phyloP scores from a whole-genome alignment of 2,888 invertebrate species.

The Diadegma fenestrale region DNA sequence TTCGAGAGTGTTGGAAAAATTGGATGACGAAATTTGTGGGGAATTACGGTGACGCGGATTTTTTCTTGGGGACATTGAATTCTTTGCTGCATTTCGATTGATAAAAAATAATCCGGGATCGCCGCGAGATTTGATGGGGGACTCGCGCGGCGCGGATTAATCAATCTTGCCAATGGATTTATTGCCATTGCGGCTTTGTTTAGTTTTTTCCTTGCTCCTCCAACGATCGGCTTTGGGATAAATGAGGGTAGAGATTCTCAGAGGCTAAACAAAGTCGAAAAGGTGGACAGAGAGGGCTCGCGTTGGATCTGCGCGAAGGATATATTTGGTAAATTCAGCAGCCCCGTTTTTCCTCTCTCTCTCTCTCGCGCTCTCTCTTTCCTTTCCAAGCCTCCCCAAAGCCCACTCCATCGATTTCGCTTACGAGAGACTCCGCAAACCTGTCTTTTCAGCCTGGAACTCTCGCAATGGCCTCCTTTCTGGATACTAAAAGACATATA shows the following conservation, averaged over 20 bases:
- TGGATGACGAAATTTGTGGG: too few species aligned
- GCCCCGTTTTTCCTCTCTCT: background rate
- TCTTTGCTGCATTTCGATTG: constrained; percentile 21
- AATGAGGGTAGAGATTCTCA: background rate
- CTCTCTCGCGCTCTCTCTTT: background rate
- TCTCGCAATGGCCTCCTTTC: constrained; percentile 51
- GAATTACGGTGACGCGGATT: too few species aligned
- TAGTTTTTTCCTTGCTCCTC: constrained; percentile 11
- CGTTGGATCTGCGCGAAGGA: constrained; percentile 19
- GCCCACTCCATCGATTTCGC: constrained; percentile 64
- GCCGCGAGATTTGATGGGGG: background rate
- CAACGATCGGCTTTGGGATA: constrained; percentile 1
- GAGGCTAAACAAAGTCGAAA: constrained; percentile 29
- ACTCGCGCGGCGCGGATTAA: constrained; percentile 52
- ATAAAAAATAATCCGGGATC: constrained; percentile 53
- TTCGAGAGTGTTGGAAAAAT: too few species aligned
- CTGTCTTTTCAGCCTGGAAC: constrained; percentile 36
- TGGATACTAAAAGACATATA: constrained; percentile 47
- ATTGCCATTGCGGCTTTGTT: constrained; percentile 51
- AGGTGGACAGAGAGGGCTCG: constrained; percentile 1
- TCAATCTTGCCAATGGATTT: constrained; percentile 64
- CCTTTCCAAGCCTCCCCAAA: constrained; percentile 37
- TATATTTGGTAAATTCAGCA: background rate
- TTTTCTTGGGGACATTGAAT: background rate
- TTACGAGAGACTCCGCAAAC: constrained; percentile 53